phyloP scores from a whole-genome alignment of 2,113 vertebrate species.

The Pionites leucogaster region DNA sequence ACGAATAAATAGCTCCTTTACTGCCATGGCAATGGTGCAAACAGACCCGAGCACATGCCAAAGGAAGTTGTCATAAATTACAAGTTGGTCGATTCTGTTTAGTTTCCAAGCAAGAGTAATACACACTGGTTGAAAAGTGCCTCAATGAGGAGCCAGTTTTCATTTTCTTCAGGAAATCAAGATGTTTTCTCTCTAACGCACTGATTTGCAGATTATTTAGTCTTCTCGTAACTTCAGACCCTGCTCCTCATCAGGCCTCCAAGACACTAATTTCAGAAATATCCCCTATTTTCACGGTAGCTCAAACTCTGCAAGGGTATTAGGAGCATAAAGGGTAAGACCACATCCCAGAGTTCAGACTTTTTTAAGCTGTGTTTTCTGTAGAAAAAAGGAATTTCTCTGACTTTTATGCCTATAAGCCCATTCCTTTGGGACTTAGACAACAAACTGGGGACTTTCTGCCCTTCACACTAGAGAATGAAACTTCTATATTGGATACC shows the following conservation, averaged over 20 bases:
- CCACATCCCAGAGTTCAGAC: neutral
- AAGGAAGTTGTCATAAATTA: constrained; percentile 82
- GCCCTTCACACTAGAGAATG: neutral
- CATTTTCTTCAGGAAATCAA: constrained; percentile 18
- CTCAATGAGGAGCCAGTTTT: constrained; percentile 62
- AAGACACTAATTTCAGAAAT: neutral
- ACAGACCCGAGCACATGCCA: constrained; percentile 75
- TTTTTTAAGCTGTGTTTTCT: neutral
- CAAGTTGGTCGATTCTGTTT: constrained; percentile 84
- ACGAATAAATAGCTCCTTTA: constrained; percentile 80
- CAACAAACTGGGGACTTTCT: neutral
- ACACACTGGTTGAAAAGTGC: constrained; percentile 78
- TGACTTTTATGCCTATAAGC: neutral
- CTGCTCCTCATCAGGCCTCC: neutral
- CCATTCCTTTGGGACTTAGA: neutral
- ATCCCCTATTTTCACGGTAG: neutral
- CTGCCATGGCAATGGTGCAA: constrained; percentile 85
- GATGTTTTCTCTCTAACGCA: neutral
- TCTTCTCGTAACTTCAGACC: neutral
- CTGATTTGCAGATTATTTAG: neutral
- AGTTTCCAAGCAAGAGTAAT: constrained; percentile 70
- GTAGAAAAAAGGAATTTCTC: neutral
- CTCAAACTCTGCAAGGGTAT: neutral
- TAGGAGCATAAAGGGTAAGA: neutral
- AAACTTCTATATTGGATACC: neutral